Evolutionary conservation across 2,113 vertebrate species (phyloP), one percentile per base, ranked within the genome.

Genomic region (Lophochroa leadbeateri): DNA sequence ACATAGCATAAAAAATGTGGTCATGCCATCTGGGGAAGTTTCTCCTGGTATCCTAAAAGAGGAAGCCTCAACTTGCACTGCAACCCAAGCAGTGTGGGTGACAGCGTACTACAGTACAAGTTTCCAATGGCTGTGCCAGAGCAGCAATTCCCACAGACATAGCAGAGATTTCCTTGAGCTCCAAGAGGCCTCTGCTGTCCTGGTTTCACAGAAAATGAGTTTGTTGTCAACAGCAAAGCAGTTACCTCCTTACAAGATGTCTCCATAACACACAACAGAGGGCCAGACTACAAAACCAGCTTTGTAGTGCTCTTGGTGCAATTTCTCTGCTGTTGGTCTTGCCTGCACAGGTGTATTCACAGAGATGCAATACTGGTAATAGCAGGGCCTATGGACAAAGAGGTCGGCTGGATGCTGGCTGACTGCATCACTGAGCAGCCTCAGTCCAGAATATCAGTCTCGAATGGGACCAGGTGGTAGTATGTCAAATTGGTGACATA

Each of bases 401-500:
- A 76, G 50, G 55, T 88, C 17, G 15, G 23, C 69, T 49, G 21
- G 87, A 82, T 58, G 46, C 25, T 28, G 53, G 72, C 47, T 68
- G 86, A 44, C 27, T 46, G 60, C 43, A 23, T 41, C 25, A 2
- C 18, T 3, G 44, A 70, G 72, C 69, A 90, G 80, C 35, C 88
- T 99, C 98, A 99, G 97, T 99, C 99, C 98, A 99, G 97, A 97
- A 99, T 99, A 95, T 99, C 99, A 0, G 99, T 99, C 97, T 99
- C 99, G 78, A 99, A 99, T 1, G 99, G 99, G 79, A 99, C 99
- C 94, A 99, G 98, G 74, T 99, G 99, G 97, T 99, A 99, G 95
- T 99, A 99, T 31, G 99, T 99, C 90, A 99, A 97, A 96, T 99
- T 99, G 97, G 99, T 99, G 97, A 99, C 99, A 33, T 99, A 99